These are phyloP conservation scores for Microplitis deprimator DNA, from an alignment of 2,888 invertebrate species.

Conservation along the genomic window DNA sequence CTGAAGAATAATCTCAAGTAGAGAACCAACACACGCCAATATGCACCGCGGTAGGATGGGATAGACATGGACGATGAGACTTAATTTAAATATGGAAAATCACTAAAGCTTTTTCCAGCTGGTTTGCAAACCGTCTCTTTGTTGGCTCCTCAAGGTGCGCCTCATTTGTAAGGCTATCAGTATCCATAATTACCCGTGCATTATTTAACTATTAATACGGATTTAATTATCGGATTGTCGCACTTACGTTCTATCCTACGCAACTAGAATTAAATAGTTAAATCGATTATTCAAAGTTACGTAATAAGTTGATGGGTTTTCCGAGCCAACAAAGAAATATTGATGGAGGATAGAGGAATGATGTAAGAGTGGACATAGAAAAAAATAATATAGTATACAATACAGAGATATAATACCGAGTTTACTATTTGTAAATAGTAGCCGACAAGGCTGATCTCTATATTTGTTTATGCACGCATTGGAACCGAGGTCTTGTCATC, in stretches of 20 bases:
- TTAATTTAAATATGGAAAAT: not conserved
- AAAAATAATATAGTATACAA: not conserved
- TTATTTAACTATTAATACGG: not conserved
- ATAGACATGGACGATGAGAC: not conserved
- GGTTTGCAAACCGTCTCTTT: not conserved
- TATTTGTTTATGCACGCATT: conserved; percentile 25
- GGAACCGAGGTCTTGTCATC: conserved; percentile 17
- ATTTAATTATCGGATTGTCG: not conserved
- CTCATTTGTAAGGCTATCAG: conserved; percentile 10
- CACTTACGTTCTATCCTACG: not conserved
- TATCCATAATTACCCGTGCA: conserved; percentile 29
- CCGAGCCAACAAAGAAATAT: not conserved
- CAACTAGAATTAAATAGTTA: not conserved
- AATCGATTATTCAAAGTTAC: not conserved
- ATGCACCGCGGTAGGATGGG: not conserved
- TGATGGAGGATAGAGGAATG: not conserved
- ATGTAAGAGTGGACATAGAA: not conserved
- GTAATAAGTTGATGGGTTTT: not conserved
- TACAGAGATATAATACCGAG: not conserved
- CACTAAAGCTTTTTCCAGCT: not conserved
- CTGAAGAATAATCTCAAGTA: conserved; percentile 2
- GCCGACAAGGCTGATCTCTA: conserved; percentile 2
- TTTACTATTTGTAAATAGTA: not conserved
- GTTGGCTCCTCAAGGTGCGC: conserved; percentile 6
- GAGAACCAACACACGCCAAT: not conserved